Base-by-base conservation (phyloP, 2,888 invertebrate species). In the Ochropacha duplaris region DNA sequence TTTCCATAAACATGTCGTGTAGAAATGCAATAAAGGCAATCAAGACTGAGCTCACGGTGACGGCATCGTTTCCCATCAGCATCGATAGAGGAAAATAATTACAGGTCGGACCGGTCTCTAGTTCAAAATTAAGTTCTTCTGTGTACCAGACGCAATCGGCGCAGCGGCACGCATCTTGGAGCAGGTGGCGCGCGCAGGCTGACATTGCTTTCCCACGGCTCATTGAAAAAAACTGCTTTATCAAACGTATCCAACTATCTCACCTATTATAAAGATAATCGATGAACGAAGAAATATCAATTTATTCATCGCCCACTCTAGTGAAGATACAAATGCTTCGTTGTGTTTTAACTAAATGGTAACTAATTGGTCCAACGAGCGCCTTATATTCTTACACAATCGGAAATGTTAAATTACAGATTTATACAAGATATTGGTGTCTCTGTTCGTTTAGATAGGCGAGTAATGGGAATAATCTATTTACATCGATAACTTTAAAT, bases 171-270 rank as follows among this genome's bases (percentile, higher is more conserved):
- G 78, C 78, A 78, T 78, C 71, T 76, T 74, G 65, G 57, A 44
- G 39, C 51, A 56, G 39, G 54, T 67, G 61, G 64, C 61, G 56
- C 70, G 64, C 60, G 62, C 68, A 68, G 70, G 61, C 63, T 77
- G 65, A 70, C 85, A 86, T 86, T 83, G 78, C 83, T 81, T 89
- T 90, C 90, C 88, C 90, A 90, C 90, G 88, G 77, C 65, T 72
- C 72, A 82, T 81, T 81, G 80, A 77, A 82, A 84, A 39, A 83
- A 81, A 75, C 76, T 66, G 71, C 80, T 77, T 72, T 74, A 65
- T 71, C 75, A 61, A 74, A 74, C 74, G 78, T 79, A 76, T 74
- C 62, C 62, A 64, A 59, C 55, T 61, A 73, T 66, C 69, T 71
- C 64, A 69, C 71, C 74, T 44, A 81, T 78, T 81, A 83, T 82